A percentile compares a stretch with the other conserved stretches of the same genome.
Conservation (phyloP, 1,140 invertebrate genomes). For the Drosophila aff. region DNA sequence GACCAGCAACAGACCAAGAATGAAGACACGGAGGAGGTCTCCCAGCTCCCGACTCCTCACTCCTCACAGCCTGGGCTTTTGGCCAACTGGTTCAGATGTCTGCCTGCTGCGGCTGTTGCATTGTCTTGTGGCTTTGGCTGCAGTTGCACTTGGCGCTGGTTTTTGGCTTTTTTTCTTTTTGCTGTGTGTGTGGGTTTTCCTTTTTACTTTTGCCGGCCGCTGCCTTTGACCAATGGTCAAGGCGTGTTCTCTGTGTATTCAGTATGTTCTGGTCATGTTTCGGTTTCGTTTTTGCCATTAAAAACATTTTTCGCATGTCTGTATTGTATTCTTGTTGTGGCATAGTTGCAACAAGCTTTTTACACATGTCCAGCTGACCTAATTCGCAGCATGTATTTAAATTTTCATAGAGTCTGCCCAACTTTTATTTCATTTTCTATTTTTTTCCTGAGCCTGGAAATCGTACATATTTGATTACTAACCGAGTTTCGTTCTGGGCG, state of each 20-base stretch:
- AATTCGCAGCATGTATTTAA: constrained; percentile 52
- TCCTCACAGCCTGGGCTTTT: constrained; percentile 6
- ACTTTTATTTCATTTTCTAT: constrained; percentile 7
- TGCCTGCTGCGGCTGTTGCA: constrained; percentile 52
- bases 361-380: constrained; percentile 75
- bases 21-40: constrained; percentile 16
- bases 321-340: constrained; percentile 64
- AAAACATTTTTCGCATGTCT: constrained; percentile 56
- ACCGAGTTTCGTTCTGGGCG: background rate
- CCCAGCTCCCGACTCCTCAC: background rate
- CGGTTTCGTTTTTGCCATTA: constrained; percentile 48
- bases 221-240: constrained; percentile 59
- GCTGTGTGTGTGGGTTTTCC: constrained; percentile 31
- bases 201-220: constrained; percentile 54
- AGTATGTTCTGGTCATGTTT: constrained; percentile 54
- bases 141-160: constrained; percentile 73
- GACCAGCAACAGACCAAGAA: constrained; percentile 43
- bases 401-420: constrained; percentile 19
- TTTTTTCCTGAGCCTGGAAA: background rate
- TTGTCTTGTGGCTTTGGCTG: constrained; percentile 66
- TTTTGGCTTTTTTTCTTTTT: constrained; percentile 30
- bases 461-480: constrained; percentile 18
- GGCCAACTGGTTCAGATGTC: constrained; percentile 52
- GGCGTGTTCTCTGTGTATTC: constrained; percentile 42
- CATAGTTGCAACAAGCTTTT: constrained; percentile 67